phyloP scores from a whole-genome alignment of 1,140 invertebrate genomes.

The Drosophila repleta region DNA sequence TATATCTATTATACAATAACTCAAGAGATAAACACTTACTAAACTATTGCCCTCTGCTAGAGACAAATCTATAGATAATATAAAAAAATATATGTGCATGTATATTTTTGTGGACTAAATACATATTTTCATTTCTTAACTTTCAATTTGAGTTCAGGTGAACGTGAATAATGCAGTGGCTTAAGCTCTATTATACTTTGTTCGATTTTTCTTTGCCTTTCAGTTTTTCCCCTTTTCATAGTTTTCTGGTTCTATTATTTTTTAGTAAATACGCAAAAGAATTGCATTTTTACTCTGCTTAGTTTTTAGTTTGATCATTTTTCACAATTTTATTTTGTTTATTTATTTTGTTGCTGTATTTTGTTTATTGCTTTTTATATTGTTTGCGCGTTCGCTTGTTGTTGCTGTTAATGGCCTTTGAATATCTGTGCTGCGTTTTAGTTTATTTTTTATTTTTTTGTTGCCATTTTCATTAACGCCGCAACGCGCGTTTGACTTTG shows the following conservation, averaged over 20 bases:
- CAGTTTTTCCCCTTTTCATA: background rate
- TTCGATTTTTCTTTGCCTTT: conserved; percentile 6
- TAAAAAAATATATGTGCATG: no score
- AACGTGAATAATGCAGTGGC: no score
- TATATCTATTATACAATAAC: no score
- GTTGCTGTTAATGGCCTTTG: conserved; percentile 53
- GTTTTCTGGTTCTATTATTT: background rate
- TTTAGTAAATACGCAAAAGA: conserved; percentile 15
- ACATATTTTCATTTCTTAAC: no score
- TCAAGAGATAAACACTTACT: no score
- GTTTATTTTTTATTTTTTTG: conserved; percentile 10
- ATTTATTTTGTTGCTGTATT: conserved; percentile 28
- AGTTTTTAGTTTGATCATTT: conserved; percentile 22
- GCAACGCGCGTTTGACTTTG: conserved; percentile 40
- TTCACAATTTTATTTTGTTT: conserved; percentile 28
- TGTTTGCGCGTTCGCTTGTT: conserved; percentile 27
- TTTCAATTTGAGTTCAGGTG: no score
- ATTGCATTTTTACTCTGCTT: conserved; percentile 18
- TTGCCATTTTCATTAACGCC: conserved; percentile 37
- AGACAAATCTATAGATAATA: no score
- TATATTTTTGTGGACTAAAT: no score
- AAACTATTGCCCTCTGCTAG: no score
- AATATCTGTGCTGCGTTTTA: conserved; percentile 20
- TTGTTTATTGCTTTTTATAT: conserved; percentile 23
- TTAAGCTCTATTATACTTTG: no score